A percentile compares a stretch with the other conserved stretches of the same genome.
These are phyloP conservation scores for Melanostigma gelatinosum DNA, from an alignment of 2,113 vertebrate genomes.

Conservation along the genomic window DNA sequence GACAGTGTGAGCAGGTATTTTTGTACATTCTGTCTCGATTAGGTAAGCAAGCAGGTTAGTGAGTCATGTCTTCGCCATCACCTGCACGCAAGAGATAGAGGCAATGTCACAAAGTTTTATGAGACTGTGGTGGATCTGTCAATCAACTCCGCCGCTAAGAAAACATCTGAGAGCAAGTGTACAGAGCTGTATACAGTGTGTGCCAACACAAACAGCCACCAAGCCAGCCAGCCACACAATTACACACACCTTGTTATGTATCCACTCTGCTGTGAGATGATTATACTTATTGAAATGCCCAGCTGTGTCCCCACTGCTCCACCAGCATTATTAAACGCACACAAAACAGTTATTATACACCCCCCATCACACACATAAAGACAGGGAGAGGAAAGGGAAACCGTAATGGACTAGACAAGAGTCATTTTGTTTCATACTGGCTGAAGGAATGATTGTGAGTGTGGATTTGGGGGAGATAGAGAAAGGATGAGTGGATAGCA, in stretches of 20 bases:
- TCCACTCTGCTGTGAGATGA: conserved; percentile 49
- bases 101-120: neutral
- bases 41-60: neutral
- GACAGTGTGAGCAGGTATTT: neutral
- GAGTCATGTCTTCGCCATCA: neutral
- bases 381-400: conserved; percentile 1
- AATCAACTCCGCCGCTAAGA: neutral
- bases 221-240: neutral
- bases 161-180: neutral
- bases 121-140: neutral
- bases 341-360: conserved; percentile 58
- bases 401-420: conserved; percentile 13
- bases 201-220: conserved; percentile 13
- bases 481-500: conserved; percentile 7
- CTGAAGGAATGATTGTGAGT: conserved; percentile 28
- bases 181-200: neutral
- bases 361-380: neutral
- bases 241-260: neutral
- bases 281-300: conserved; percentile 56
- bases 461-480: conserved; percentile 5
- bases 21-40: neutral
- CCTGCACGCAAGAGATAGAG: neutral
- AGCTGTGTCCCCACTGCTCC: conserved; percentile 55
- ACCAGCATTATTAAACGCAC: conserved; percentile 56
- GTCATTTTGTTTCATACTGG: conserved; percentile 34